These are phyloP conservation scores for Danio kyathit DNA, from an alignment of 2,797 vertebrate genomes.

Conservation along the genomic window DNA sequence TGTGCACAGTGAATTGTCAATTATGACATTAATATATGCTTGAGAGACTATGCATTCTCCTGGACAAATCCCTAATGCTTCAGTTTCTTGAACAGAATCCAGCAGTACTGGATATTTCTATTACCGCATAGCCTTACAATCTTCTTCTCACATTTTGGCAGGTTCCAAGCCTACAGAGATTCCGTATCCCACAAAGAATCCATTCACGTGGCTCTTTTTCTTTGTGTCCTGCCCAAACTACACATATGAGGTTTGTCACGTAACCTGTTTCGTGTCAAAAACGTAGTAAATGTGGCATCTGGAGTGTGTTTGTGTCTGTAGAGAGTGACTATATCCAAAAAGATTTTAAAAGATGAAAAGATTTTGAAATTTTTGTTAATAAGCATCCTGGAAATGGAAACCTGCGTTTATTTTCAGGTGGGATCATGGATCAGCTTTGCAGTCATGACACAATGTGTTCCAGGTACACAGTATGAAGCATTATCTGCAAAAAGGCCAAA, in stretches of 20 bases:
- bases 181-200: constrained; percentile 79
- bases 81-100: background rate
- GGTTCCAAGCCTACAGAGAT: constrained; percentile 76
- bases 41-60: background rate
- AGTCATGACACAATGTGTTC: constrained; percentile 79
- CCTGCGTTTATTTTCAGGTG: constrained; percentile 67
- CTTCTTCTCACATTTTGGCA: constrained; percentile 51
- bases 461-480: constrained; percentile 59
- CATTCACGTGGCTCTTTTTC: constrained; percentile 80
- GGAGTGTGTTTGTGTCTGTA: background rate
- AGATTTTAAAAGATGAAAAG: too few relatives aligned
- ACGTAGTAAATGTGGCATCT: background rate
- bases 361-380: background rate
- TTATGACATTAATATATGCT: constrained; percentile 7
- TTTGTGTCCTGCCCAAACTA: constrained; percentile 83
- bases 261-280: constrained; percentile 67
- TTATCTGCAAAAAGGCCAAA: background rate
- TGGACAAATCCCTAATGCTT: background rate
- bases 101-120: constrained; percentile 20
- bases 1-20: background rate
- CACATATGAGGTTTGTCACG: constrained; percentile 74
- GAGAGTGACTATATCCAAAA: background rate
- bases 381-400: constrained; percentile 1
- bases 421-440: constrained; percentile 81
- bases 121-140: background rate